These are phyloP conservation scores for Spodoptera frugiperda DNA, from an alignment of 1,140 invertebrate species.

Conservation along the genomic window DNA sequence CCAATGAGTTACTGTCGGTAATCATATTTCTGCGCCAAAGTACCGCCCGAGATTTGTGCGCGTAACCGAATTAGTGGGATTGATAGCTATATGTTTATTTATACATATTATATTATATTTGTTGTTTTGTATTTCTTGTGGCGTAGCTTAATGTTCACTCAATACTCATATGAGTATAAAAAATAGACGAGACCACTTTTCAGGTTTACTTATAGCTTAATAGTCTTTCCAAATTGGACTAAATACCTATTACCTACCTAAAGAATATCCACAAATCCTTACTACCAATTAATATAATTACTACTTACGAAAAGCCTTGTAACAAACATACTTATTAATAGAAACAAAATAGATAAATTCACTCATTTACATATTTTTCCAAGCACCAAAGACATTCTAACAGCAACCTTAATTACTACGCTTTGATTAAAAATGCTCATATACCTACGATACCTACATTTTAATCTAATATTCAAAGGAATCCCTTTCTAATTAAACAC, in stretches of 20 bases:
- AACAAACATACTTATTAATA: too few relatives aligned
- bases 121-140: conserved; percentile 19
- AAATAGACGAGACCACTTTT: neutral
- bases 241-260: too few relatives aligned
- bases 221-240: neutral
- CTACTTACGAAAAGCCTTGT: too few relatives aligned
- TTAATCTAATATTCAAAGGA: conserved; percentile 23
- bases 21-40: conserved; percentile 11
- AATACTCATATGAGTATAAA: too few relatives aligned
- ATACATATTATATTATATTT: neutral
- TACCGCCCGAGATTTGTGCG: conserved; percentile 19
- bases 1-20: neutral
- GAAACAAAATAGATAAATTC: too few relatives aligned
- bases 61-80: conserved; percentile 28
- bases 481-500: conserved; percentile 12
- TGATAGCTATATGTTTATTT: conserved; percentile 8
- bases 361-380: neutral
- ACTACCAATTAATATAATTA: too few relatives aligned
- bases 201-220: neutral
- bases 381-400: neutral
- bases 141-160: neutral
- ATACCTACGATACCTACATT: neutral
- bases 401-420: neutral
- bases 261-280: too few relatives aligned
- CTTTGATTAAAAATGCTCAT: conserved; percentile 13